phyloP scores from a whole-genome alignment of 1,140 invertebrate genomes.

The Cepaea nemoralis region DNA sequence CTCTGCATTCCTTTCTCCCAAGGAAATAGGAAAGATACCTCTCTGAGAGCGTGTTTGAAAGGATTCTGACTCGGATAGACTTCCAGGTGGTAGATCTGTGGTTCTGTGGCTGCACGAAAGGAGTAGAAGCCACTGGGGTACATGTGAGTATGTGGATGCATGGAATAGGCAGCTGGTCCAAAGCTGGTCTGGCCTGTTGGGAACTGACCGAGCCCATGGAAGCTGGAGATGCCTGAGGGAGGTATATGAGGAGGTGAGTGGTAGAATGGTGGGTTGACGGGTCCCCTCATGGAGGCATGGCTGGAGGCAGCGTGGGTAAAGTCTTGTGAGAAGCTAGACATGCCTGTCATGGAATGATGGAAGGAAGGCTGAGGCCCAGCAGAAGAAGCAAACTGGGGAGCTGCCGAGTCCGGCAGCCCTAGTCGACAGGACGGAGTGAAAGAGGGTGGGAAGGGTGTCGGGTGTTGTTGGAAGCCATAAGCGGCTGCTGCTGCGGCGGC shows the following conservation, averaged over 20 bases:
- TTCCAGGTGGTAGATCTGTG: conserved; percentile 48
- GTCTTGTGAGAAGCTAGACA: conserved; percentile 33
- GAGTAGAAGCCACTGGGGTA: conserved; percentile 48
- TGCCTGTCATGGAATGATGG: conserved; percentile 38
- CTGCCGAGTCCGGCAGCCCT: conserved; percentile 40
- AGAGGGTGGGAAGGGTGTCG: conserved; percentile 18
- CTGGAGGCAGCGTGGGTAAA: conserved; percentile 3
- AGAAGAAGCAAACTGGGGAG: conserved; percentile 18
- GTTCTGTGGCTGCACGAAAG: conserved; percentile 45
- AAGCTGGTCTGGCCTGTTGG: conserved; percentile 35
- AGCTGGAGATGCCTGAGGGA: conserved; percentile 45
- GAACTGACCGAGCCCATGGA: conserved; percentile 41
- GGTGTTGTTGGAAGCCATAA: conserved; percentile 41
- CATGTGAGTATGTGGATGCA: conserved; percentile 44
- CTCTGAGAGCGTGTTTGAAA: conserved; percentile 32
- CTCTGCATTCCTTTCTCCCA: neutral
- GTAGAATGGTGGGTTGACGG: conserved; percentile 49
- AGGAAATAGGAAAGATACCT: neutral
- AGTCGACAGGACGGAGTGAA: conserved; percentile 43
- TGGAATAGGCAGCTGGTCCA: conserved; percentile 26
- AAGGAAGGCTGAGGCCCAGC: conserved; percentile 27
- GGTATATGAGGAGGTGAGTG: conserved; percentile 43
- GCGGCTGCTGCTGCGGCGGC: conserved; percentile 41
- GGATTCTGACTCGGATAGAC: conserved; percentile 21
- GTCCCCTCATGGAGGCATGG: conserved; percentile 32